Percentiles rank a stretch among this genome's conserved stretches.
These are phyloP conservation scores for Parauchenoglanis punctatus DNA, from an alignment of 2,797 vertebrate genomes.

Conservation along the genomic window DNA sequence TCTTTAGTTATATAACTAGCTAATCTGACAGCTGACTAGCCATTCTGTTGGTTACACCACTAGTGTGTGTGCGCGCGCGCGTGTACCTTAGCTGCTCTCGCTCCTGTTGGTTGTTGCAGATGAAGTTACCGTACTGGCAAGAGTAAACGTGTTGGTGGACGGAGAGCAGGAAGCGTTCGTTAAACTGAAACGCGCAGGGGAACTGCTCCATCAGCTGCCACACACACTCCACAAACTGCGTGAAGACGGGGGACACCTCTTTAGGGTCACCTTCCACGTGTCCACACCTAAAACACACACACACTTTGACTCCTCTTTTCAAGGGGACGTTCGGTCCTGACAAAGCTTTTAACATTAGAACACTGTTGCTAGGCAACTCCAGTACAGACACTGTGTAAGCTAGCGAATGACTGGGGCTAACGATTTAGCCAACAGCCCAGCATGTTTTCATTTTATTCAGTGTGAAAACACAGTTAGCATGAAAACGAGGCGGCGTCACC, in stretches of 20 bases:
- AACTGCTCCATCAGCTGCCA: slow-evolving; percentile 84
- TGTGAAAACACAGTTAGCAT: neutral
- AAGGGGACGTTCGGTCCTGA: neutral
- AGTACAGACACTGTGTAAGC: neutral
- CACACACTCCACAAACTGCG: slow-evolving; percentile 82
- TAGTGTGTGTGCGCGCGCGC: neutral
- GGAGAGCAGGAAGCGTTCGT: slow-evolving; percentile 76
- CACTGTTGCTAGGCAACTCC: neutral
- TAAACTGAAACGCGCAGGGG: slow-evolving; percentile 80
- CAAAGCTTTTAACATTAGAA: too few species aligned
- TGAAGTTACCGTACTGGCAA: slow-evolving; percentile 85
- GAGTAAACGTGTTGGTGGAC: slow-evolving; percentile 81
- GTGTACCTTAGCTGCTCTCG: slow-evolving; percentile 76
- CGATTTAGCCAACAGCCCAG: neutral
- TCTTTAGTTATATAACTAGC: neutral
- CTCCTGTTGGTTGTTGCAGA: slow-evolving; percentile 81
- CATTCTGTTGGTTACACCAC: neutral
- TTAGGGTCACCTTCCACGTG: slow-evolving; percentile 79
- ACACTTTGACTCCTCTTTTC: too few species aligned
- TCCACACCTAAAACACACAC: slow-evolving; percentile 70
- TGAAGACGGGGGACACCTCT: slow-evolving; percentile 82
- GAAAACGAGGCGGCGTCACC: neutral
- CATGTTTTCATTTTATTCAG: neutral
- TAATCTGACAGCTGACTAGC: neutral
- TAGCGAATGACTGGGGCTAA: neutral